Base-by-base conservation (phyloP, 2,113 vertebrate species). In the Bubo blakistoni region DNA sequence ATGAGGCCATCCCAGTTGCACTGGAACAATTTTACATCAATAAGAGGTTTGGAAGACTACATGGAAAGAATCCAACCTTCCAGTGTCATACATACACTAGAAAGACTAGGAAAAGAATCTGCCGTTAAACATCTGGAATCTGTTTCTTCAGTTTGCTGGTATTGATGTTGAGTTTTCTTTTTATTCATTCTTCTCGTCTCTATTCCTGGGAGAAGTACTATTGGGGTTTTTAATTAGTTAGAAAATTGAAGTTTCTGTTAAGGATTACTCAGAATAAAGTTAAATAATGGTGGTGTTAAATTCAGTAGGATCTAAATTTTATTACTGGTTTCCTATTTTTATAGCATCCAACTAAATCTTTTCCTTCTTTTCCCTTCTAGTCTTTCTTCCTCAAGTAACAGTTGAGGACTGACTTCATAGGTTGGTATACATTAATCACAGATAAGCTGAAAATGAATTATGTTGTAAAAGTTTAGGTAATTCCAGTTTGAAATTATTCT, bases 51-150 rank as follows among this genome's bases (percentile, higher is more conserved):
- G 88, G 86, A 96, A 89, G 81, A 89, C 47, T 69, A 22, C 38
- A 40, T 86, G 90, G 88, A 82, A 83, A 62, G 19, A 80, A 71
- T 94, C 62, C 80, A 84, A 11, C 21, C 73, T 93, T 96, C 26
- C 40, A 72, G 30, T 81, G 93, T 92, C 70, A 81, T 95, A 95
- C 83, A 88, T 94, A 58, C 46, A 21, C 36, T 86, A 55, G 59
- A 91, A 79, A 54, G 32, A 44, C 44, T 57, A 79, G 42, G 72
- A 52, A 81, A 92, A 88, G 13, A 86, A 88, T 80, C 36, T 86
- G 26, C 18, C 63, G 84, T 74, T 92, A 73, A 59, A 90, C 83
- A 95, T 95, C 76, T 97, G 95, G 89, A 87, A 92, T 79, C 26
- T 83, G 22, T 95, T 97, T 92, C 54, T 94, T 79, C 25, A 38